Percentiles rank a stretch among this genome's conserved stretches.
These are phyloP conservation scores for Trachurus trachurus DNA, from an alignment of 2,797 vertebrate genomes.

Conservation along the genomic window DNA sequence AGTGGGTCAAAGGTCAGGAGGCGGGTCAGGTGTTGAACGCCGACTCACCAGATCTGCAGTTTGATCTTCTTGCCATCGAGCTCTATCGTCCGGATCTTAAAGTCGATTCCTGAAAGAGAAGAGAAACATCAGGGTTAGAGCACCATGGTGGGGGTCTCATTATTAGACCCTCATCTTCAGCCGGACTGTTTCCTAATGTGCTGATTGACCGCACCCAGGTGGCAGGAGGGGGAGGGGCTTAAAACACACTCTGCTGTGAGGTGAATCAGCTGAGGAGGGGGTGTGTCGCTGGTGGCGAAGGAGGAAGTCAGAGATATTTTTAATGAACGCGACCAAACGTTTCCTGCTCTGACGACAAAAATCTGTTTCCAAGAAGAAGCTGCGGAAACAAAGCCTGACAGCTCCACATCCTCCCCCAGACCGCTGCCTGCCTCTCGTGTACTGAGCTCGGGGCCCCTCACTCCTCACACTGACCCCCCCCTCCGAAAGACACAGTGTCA, in stretches of 20 bases:
- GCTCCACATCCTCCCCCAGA: neutral
- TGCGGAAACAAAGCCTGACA: neutral
- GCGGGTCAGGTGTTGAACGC: no score
- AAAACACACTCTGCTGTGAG: constrained; percentile 1
- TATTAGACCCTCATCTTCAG: no score
- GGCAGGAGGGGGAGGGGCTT: neutral
- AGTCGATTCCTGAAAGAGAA: constrained; percentile 91
- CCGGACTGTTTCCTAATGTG: neutral
- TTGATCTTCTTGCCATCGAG: constrained; percentile 96
- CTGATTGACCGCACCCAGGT: neutral
- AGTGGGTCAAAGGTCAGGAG: no score
- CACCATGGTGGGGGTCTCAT: no score
- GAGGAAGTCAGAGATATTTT: constrained; percentile 47
- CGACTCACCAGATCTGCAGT: constrained; percentile 93
- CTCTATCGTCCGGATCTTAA: constrained; percentile 95
- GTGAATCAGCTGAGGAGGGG: constrained; percentile 10
- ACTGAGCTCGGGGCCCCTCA: neutral
- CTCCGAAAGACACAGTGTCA: no score
- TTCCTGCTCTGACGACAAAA: constrained; percentile 34
- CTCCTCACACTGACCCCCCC: neutral
- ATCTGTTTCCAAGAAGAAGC: constrained; percentile 29
- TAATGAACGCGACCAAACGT: neutral
- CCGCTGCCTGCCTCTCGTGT: neutral
- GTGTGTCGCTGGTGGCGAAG: neutral
- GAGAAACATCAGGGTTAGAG: neutral